Base-by-base conservation (phyloP, 2,888 invertebrate genomes). In the Pelosia muscerda region DNA sequence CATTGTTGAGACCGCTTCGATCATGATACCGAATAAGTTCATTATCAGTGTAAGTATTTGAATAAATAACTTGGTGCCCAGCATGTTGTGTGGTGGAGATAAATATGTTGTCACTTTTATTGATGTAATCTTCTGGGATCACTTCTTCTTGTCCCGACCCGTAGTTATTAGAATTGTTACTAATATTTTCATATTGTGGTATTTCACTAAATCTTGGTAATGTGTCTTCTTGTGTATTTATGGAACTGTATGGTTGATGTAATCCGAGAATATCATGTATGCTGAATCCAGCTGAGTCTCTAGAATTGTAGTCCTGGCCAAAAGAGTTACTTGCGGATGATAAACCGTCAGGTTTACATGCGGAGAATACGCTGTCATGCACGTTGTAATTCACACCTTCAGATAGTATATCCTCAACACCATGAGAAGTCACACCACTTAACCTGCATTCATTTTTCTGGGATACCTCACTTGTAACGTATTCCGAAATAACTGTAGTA, bases 241-340 rank as follows among this genome's bases (percentile, higher is more conserved):
- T 66, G 31, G 85, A 73, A 66, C 84, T 88, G 65, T 92, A 95
- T 0, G 91, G 80, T 69, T 95, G 95, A 31, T 93, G 90, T 1
- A 95, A 77, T 8, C 95, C 95, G 31, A 95, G 90, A 59, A 95
- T 95, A 60, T 95, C 95, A 62, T 95, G 95, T 65, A 95, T 95
- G 68, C 92, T 95, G 76, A 95, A 95, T 54, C 93, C 92, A 1
- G 90, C 91, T 0, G 95, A 95, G 75, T 95, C 95, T 79, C 94
- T 90, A 3, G 95, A 95, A 72, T 95, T 95, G 65, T 93, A 95
- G 74, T 95, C 95, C 82, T 93, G 95, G 1, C 86, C 87, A 67
- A 91, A 92, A 8, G 90, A 80, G 74, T 87, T 88, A 38, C 90
- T 86, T 68, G 92, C 81, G 3, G 90, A 80, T n/a, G 90, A 84